A percentile compares a stretch with the other conserved stretches of the same genome.
phyloP scores from a whole-genome alignment of 2,797 vertebrate species.

The Lagodon rhomboides region DNA sequence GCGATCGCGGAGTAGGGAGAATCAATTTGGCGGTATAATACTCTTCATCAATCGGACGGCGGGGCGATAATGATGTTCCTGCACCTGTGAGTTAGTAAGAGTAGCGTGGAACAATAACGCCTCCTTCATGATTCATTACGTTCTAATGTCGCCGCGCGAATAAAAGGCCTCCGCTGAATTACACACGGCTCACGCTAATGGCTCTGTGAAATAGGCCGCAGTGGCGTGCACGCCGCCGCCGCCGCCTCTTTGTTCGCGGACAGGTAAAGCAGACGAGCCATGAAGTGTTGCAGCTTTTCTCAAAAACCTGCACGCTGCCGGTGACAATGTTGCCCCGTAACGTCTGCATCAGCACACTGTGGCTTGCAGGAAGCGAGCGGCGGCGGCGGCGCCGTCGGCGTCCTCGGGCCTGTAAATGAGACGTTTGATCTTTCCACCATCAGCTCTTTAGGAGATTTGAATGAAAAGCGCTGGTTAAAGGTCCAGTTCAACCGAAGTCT shows the following conservation, averaged over 20 bases:
- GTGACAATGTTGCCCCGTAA: slow-evolving; percentile 14
- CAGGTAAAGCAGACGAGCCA: slow-evolving; percentile 64
- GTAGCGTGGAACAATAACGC: slow-evolving; percentile 75
- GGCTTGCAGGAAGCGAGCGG: neutral
- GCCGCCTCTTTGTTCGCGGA: slow-evolving; percentile 57
- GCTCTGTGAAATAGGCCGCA: slow-evolving; percentile 68
- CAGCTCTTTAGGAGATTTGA: neutral
- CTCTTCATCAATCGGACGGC: slow-evolving; percentile 76
- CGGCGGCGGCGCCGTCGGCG: too few species aligned
- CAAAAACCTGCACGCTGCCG: neutral
- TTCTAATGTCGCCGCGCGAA: slow-evolving; percentile 74
- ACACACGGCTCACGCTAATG: slow-evolving; percentile 75
- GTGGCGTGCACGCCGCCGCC: neutral
- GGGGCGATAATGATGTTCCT: slow-evolving; percentile 79
- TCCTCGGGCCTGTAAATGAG: neutral
- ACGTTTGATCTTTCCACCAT: slow-evolving; percentile 1
- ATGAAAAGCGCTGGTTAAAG: neutral
- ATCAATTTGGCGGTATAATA: slow-evolving; percentile 83
- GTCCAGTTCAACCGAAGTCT: neutral
- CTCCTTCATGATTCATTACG: slow-evolving; percentile 83
- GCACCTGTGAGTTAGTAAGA: slow-evolving; percentile 72
- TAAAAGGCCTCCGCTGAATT: slow-evolving; percentile 67
- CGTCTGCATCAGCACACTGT: slow-evolving; percentile 34
- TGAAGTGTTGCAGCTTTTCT: slow-evolving; percentile 39
- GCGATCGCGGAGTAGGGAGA: slow-evolving; percentile 63